phyloP scores from a whole-genome alignment of 2,888 invertebrate genomes.

The Mythimna loreyi region DNA sequence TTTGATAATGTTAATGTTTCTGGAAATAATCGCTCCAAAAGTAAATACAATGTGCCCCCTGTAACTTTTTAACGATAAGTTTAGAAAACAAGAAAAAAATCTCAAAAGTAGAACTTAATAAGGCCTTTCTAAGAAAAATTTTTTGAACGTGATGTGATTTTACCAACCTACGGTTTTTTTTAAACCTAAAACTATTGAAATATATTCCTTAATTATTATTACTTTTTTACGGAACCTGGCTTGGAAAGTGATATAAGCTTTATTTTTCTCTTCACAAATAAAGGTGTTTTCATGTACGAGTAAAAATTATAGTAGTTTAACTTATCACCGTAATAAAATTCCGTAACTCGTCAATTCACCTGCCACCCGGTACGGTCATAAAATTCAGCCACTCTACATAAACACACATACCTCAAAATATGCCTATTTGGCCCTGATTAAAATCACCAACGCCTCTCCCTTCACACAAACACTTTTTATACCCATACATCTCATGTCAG shows the following conservation, averaged over 20 bases:
- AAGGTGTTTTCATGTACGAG: background rate
- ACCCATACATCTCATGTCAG: slow-evolving; percentile 56
- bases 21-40: no score
- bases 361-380: slow-evolving; percentile 9
- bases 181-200: no score
- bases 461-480: slow-evolving; percentile 60
- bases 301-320: background rate
- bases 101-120: no score
- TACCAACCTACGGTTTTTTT: no score
- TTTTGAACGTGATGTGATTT: no score
- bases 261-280: background rate
- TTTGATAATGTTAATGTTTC: no score
- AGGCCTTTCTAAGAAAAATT: no score
- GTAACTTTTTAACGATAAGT: no score
- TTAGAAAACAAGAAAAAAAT: no score
- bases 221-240: slow-evolving; percentile 2
- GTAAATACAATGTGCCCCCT: no score
- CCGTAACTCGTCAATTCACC: background rate
- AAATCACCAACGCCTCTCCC: slow-evolving; percentile 56
- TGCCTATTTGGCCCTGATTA: slow-evolving; percentile 55
- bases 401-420: slow-evolving; percentile 26
- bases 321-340: slow-evolving; percentile 2
- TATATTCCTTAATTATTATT: background rate
- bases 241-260: background rate
- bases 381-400: slow-evolving; percentile 21